Base-by-base conservation (phyloP, 2,113 vertebrate species). In the Mustela nigripes region DNA sequence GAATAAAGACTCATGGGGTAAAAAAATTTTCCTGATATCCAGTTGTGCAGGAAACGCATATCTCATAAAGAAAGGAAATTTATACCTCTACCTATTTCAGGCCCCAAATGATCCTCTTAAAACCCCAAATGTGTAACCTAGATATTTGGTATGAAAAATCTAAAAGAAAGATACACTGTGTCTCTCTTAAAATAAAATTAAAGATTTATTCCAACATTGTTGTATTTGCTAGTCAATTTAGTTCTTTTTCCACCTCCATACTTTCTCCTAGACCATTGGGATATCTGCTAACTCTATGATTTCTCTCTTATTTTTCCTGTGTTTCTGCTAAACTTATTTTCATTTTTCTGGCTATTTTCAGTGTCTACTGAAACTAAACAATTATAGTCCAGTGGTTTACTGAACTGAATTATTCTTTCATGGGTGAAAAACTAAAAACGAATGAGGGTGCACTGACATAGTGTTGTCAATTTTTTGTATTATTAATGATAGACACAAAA, bases 341-440 rank as follows among this genome's bases (percentile, higher is more conserved):
- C 26, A 15, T 95, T 94, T 90, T 73, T 21, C 74, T 58, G 81
- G 67, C 45, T 92, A 33, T 89, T 94, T 96, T 96, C n/a, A 89
- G 50, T 56, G 69, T 36, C 45, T 71, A 33, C 26, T 94, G 42
- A 83, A 87, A 76, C 16, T 56, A 63, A 73, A 42, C 5, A 33
- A 26, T 24, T 42, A 1, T 4, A 67, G 6, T 76, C 22, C 10
- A 56, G 11, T 60, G 21, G n/a, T 79, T 91, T 42, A n/a, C 14
- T 69, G 42, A 42, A 60, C 2, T 88, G 92, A 58, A 91, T 33
- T 45, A 93, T 96, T 76, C 71, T 97, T 94, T 91, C 60, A 45
- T 85, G 45, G 19, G 60, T 3, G 1, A 91, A 81, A 82, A 86
- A 91, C 24, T 39, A 53, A 65, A 89, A 81, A 58, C 19, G 79